phyloP scores from a whole-genome alignment of 2,113 vertebrate genomes.

The Helogale parvula region DNA sequence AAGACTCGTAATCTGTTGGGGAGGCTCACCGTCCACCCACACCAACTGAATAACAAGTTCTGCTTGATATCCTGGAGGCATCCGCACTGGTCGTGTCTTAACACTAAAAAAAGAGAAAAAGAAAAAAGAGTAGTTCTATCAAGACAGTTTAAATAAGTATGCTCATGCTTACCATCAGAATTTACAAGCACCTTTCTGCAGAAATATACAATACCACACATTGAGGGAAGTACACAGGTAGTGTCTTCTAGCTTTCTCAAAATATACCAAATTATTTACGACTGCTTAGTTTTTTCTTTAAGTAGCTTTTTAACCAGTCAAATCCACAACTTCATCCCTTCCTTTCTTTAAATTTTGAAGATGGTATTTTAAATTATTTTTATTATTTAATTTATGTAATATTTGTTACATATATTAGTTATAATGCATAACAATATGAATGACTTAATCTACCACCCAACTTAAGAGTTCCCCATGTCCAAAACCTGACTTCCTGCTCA shows the following conservation, averaged over 20 bases:
- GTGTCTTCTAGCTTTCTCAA: slow-evolving; percentile 11
- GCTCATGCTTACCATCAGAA: background rate
- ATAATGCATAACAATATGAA: background rate
- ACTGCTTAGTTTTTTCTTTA: slow-evolving; percentile 16
- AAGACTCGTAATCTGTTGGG: slow-evolving; percentile 96
- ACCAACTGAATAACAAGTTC: slow-evolving; percentile 96
- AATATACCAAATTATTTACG: background rate
- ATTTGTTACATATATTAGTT: background rate
- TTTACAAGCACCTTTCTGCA: background rate
- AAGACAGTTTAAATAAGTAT: background rate
- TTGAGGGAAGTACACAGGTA: background rate
- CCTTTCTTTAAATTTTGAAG: background rate
- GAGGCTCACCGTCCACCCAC: slow-evolving; percentile 95
- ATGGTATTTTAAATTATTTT: slow-evolving; percentile 41
- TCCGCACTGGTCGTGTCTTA: slow-evolving; percentile 92
- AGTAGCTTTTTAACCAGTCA: slow-evolving; percentile 1
- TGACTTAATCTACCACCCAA: background rate
- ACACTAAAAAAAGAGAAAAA: slow-evolving; percentile 85
- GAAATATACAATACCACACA: background rate
- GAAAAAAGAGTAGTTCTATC: slow-evolving; percentile 3
- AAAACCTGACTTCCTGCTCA: background rate
- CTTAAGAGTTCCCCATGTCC: background rate
- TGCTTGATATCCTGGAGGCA: slow-evolving; percentile 97
- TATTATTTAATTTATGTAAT: slow-evolving; percentile 15
- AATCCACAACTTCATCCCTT: background rate